Conservation (phyloP, 2,888 invertebrate genomes). For the Hybos culiciformis region DNA sequence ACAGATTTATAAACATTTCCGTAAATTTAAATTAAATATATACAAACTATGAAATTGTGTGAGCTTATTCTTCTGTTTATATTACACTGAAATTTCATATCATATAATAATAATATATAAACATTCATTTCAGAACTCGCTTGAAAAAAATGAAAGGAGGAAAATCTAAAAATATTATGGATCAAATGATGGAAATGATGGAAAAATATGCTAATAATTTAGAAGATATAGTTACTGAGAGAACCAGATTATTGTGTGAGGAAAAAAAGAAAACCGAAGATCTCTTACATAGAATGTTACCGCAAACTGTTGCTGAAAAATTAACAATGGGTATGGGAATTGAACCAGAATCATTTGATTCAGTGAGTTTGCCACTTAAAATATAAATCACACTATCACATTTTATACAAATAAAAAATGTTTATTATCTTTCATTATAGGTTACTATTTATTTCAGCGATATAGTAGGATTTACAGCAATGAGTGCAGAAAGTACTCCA, state of each 20-base stretch:
- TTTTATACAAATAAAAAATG: neutral
- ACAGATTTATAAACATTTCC: too few species aligned
- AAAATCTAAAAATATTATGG: conserved; percentile 77
- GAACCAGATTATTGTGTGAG: conserved; percentile 76
- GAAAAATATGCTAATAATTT: conserved; percentile 90
- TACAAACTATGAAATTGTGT: too few species aligned
- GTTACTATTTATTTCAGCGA: conserved; percentile 91
- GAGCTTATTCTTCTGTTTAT: too few species aligned
- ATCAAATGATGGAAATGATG: conserved; percentile 98
- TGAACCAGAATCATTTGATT: conserved; percentile 84
- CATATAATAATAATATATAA: too few species aligned
- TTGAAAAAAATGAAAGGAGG: conserved; percentile 87
- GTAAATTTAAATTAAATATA: neutral
- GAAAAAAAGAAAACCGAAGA: conserved; percentile 91
- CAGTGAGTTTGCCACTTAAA: conserved; percentile 48
- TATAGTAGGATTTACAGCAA: conserved; percentile 90
- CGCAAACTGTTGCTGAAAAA: conserved; percentile 81
- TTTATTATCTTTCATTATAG: conserved; percentile 15
- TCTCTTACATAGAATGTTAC: conserved; percentile 85
- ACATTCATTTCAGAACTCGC: conserved; percentile 35
- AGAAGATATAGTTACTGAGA: conserved; percentile 84
- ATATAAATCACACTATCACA: neutral
- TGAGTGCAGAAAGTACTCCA: conserved; percentile 90
- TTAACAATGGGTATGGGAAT: conserved; percentile 79
- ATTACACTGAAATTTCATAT: too few species aligned